These are phyloP conservation scores for Bungarus multicinctus DNA, from an alignment of 2,113 vertebrate genomes.

Conservation along the genomic window DNA sequence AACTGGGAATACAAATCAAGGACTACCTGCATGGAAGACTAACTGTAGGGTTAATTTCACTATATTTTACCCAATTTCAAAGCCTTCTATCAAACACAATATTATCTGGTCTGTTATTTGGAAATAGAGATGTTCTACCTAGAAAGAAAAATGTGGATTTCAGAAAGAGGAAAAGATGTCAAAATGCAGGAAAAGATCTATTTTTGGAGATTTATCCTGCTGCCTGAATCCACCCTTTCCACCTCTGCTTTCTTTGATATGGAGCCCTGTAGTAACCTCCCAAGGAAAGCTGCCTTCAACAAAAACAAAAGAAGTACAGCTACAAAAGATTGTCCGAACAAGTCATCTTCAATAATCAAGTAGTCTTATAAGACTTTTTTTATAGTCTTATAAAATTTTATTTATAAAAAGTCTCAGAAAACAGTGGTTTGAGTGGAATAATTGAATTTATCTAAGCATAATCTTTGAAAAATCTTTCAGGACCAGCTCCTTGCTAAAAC, in stretches of 20 bases:
- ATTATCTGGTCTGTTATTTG: background rate
- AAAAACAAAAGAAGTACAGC: background rate
- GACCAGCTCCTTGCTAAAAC: too few species aligned
- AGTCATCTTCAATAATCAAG: background rate
- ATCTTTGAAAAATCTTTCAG: too few species aligned
- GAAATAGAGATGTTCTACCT: background rate
- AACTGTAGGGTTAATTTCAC: background rate
- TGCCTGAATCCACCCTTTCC: background rate
- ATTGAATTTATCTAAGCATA: background rate
- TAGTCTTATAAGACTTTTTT: too few species aligned
- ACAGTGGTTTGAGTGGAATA: background rate
- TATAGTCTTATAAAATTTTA: too few species aligned
- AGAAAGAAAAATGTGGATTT: background rate
- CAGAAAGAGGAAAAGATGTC: background rate
- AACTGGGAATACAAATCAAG: too few species aligned
- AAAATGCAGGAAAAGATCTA: background rate
- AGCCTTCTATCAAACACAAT: background rate
- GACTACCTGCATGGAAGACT: background rate
- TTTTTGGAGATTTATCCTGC: background rate
- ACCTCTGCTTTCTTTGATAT: background rate
- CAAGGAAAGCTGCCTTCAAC: background rate
- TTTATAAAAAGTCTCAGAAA: background rate
- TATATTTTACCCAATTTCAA: background rate
- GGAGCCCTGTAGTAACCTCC: background rate
- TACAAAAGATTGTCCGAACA: background rate